Conservation (phyloP, 2,113 vertebrate species). For the Zingel zingel region DNA sequence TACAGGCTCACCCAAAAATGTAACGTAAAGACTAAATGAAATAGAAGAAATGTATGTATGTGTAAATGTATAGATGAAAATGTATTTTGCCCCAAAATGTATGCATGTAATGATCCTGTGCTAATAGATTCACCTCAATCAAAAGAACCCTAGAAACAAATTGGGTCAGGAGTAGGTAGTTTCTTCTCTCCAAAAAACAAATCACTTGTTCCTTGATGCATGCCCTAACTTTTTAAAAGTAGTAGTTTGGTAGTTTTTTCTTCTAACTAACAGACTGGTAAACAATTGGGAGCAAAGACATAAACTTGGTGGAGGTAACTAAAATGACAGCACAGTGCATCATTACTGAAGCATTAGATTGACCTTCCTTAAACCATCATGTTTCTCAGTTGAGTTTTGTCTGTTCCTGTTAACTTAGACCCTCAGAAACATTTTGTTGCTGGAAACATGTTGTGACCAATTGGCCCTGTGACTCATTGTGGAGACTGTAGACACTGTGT, state of each 20-base stretch:
- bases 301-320: not conserved
- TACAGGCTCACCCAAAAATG: not conserved
- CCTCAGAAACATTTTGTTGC: not conserved
- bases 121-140: too few species aligned
- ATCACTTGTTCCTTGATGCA: not conserved
- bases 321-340: not conserved
- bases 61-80: not conserved
- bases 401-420: not conserved
- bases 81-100: not conserved
- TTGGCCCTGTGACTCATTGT: conserved; percentile 1
- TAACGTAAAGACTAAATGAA: not conserved
- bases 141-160: too few species aligned
- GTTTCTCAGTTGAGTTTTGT: not conserved
- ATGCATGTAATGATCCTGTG: too few species aligned
- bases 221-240: too few species aligned
- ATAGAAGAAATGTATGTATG: not conserved
- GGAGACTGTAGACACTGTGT: not conserved
- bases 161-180: too few species aligned
- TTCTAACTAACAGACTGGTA: not conserved
- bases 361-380: not conserved
- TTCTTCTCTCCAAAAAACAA: not conserved
- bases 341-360: not conserved
- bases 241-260: not conserved
- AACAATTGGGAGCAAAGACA: not conserved
- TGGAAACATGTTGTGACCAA: not conserved